Percentiles rank a stretch among this genome's conserved stretches.
Evolutionary conservation across 2,888 invertebrate genomes (phyloP).

Genomic region (Nymphalis urticae): DNA sequence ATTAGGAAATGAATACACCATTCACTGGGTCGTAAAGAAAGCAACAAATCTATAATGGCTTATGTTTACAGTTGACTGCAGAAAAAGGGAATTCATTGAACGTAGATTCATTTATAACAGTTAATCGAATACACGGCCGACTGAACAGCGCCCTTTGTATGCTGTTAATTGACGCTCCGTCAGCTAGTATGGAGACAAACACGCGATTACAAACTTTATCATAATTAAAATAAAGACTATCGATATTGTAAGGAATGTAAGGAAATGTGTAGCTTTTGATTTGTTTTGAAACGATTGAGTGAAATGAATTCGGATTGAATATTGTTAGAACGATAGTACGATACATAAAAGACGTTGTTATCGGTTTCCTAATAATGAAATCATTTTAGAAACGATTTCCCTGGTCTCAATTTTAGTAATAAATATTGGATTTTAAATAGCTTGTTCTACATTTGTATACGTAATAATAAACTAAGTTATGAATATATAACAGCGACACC

Average conservation of each 20-base stretch:
- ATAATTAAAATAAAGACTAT: neutral
- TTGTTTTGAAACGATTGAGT: constrained; percentile 6
- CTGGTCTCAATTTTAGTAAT: neutral
- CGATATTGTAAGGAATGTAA: neutral
- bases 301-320: constrained; percentile 7
- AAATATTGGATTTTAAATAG: too few species aligned
- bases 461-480: too few species aligned
- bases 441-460: too few species aligned
- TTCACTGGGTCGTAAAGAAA: constrained; percentile 15
- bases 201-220: constrained; percentile 2
- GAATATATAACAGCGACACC: too few species aligned
- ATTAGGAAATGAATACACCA: neutral
- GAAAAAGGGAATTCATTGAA: constrained; percentile 41
- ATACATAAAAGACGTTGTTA: neutral
- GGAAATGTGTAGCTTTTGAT: neutral
- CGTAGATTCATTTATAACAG: constrained; percentile 40
- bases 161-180: constrained; percentile 38
- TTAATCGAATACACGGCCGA: constrained; percentile 46
- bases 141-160: constrained; percentile 42
- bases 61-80: constrained; percentile 30
- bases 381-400: neutral
- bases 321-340: neutral
- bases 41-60: constrained; percentile 19
- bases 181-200: constrained; percentile 8
- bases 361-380: neutral